A percentile compares a stretch with the other conserved stretches of the same genome.
These are phyloP conservation scores for Drosophila meridiana DNA, from an alignment of 2,888 invertebrate genomes.

Conservation along the genomic window DNA sequence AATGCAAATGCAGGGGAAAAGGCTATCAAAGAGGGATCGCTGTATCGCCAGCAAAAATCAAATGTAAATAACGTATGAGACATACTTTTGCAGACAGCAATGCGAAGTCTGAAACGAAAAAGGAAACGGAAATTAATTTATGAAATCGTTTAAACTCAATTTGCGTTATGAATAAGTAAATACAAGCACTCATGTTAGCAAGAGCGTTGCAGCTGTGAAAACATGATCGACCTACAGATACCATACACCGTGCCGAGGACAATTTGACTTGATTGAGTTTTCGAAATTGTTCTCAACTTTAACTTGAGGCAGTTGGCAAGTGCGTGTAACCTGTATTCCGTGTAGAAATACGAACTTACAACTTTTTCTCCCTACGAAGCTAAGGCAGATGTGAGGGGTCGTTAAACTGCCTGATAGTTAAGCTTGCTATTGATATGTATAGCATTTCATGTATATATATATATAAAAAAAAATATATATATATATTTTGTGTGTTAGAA, in stretches of 20 bases:
- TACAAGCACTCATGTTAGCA: slow-evolving; percentile 17
- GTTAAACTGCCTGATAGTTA: neutral
- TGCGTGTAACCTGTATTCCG: neutral
- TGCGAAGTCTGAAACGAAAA: slow-evolving; percentile 17
- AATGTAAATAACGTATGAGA: slow-evolving; percentile 48
- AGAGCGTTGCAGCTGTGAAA: neutral
- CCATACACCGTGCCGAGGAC: neutral
- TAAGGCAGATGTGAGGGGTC: neutral
- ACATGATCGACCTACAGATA: slow-evolving; percentile 16
- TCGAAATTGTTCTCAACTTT: neutral
- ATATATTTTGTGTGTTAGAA: too few species aligned
- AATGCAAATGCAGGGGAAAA: slow-evolving; percentile 47
- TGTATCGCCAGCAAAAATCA: slow-evolving; percentile 45
- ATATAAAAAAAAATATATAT: too few species aligned
- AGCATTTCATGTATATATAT: neutral
- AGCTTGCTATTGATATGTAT: neutral
- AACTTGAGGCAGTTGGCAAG: neutral
- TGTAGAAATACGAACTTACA: neutral
- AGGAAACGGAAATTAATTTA: slow-evolving; percentile 79
- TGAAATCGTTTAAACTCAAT: slow-evolving; percentile 77
- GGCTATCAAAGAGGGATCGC: slow-evolving; percentile 37
- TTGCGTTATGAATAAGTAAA: slow-evolving; percentile 64
- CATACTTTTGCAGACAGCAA: slow-evolving; percentile 17
- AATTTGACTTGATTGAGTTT: neutral
- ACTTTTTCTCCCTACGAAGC: neutral